Base-by-base conservation (phyloP, 2,113 vertebrate genomes). In the Illadopsis cleaveri region DNA sequence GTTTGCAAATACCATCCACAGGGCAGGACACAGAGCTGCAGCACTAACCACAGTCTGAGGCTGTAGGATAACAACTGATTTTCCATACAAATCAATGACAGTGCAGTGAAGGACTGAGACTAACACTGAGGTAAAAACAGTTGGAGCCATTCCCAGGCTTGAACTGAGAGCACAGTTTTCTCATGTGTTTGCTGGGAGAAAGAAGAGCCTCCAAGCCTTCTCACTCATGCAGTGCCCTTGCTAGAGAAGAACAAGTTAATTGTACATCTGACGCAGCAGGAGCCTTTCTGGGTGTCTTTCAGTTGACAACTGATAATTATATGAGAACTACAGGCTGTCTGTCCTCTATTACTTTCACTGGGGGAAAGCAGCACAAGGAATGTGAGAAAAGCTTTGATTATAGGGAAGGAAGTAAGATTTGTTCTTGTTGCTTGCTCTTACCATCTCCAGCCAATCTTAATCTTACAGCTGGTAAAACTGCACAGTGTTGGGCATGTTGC, bases 291-390 rank as follows among this genome's bases (percentile, higher is more conserved):
- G 35, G 21, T 86, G 72, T 90, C 83, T 73, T 75, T 86, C 56
- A 68, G 88, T 47, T 77, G 86, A 90, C 70, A 93, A n/a, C 78
- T 89, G 70, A 58, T 97, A 94, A 95, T 96, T 97, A 92, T 15
- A 33, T 33, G 79, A 81, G 70, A 80, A 54, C 58, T 90, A 54
- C 79, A 93, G n/a, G 44, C 68, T 68, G 56, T 25, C 68, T 93
- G 19, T 80, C 47, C 84, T 90, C 61, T 75, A 0, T 82, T 85
- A 28, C 47, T 75, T 84, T 87, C 45, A n/a, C 50, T 60, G 15
- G 66, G 20, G 47, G 47, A 70, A 84, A 92, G 68, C 40, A 80
- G 38, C 35, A 76, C 40, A 70, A 84, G 58, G 57, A 66, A 42
- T 71, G 18, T 3, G 23, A 78, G 58, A 86, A 94, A 86, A 61